Percentiles rank a stretch among this genome's conserved stretches.
These are phyloP conservation scores for Colletes latitarsis DNA, from an alignment of 1,140 invertebrate species.

Conservation along the genomic window DNA sequence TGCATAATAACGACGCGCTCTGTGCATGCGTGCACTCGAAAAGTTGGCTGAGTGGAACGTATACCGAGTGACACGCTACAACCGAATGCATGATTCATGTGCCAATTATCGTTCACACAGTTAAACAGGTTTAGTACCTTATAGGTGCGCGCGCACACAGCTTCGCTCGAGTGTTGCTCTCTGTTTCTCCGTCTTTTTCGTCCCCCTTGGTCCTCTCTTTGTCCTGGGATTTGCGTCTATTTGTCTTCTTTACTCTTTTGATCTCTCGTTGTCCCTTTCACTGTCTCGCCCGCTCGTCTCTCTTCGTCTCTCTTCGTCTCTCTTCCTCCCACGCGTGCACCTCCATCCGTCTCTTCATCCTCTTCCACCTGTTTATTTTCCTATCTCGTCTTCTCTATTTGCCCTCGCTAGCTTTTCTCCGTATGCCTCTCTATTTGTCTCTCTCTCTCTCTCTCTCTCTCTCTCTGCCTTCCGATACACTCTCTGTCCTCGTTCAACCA, in stretches of 20 bases:
- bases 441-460: too few species aligned
- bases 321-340: not conserved
- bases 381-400: conserved; percentile 27
- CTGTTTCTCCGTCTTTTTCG: not conserved
- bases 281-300: not conserved
- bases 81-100: conserved; percentile 75
- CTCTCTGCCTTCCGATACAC: not conserved
- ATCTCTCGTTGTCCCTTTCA: not conserved
- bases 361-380: conserved; percentile 34
- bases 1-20: conserved; percentile 68
- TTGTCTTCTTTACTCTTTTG: not conserved
- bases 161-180: not conserved
- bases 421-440: not conserved
- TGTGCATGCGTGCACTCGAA: conserved; percentile 41
- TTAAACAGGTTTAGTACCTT: conserved; percentile 56
- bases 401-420: conserved; percentile 8
- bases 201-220: not conserved
- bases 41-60: conserved; percentile 57
- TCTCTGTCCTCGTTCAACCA: not conserved
- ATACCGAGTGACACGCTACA: conserved; percentile 60
- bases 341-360: conserved; percentile 40
- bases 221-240: not conserved
- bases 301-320: not conserved
- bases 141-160: not conserved
- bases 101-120: conserved; percentile 74